Conservation (phyloP, 2,888 invertebrate species). For the Disparrhopalites patrizii region DNA sequence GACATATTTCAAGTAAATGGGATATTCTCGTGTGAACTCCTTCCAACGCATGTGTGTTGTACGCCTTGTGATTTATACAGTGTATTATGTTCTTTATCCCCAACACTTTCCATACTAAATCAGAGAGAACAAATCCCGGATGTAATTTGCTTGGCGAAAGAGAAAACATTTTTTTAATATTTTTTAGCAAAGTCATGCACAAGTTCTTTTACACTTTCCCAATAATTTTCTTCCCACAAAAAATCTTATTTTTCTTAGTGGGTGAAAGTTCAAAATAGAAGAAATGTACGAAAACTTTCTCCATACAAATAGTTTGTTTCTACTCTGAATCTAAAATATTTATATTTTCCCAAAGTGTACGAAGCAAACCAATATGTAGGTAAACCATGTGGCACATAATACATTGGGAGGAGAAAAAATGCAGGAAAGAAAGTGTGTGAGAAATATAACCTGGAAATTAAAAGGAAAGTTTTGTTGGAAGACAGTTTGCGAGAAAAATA, state of each 20-base stretch:
- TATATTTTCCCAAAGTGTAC: too few relatives aligned
- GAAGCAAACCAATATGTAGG: too few relatives aligned
- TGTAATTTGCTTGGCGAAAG: constrained; percentile 26
- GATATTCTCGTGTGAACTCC: constrained; percentile 17
- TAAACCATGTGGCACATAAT: too few relatives aligned
- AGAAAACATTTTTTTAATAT: constrained; percentile 22
- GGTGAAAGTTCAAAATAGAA: too few relatives aligned
- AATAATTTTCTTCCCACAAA: neutral
- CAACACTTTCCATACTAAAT: neutral
- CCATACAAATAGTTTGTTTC: too few relatives aligned
- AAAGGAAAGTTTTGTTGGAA: too few relatives aligned
- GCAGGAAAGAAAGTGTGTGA: too few relatives aligned
- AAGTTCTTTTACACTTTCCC: neutral
- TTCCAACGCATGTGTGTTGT: constrained; percentile 6
- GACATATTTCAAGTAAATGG: constrained; percentile 21
- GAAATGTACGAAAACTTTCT: too few relatives aligned
- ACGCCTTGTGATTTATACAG: neutral
- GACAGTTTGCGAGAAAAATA: too few relatives aligned
- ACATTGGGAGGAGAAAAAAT: neutral
- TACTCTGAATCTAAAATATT: too few relatives aligned
- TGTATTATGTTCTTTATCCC: neutral
- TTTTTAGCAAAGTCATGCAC: constrained; percentile 15
- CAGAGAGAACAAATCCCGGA: constrained; percentile 19
- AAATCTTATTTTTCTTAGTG: neutral
- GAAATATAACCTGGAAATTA: too few relatives aligned